Base-by-base conservation (phyloP, 1,140 invertebrate species). In the Ceratitis capitata region DNA sequence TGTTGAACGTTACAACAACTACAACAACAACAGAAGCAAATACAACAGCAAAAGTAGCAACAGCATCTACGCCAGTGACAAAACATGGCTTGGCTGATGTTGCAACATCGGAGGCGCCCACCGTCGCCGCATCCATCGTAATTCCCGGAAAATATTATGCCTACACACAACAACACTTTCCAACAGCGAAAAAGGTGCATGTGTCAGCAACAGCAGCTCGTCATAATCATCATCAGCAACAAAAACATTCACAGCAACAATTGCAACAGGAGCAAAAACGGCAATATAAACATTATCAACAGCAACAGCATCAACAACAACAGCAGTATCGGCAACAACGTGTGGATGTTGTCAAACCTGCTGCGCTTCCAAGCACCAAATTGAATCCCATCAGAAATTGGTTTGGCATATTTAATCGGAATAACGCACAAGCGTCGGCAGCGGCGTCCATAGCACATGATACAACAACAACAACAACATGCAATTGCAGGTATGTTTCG, bases 361-460 rank as follows among this genome's bases (percentile, higher is more conserved):
- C 89, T 88, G 88, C 88, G 85, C 19, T 78, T 45, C 69, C 69
- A 35, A 78, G 69, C 69, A 26, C 51, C 23, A 88, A 90, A 88
- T 88, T 91, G 86, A 91, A 91, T 91, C 90, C 90, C 86, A 91
- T 91, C 89, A 91, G 91, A 88, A 91, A 91, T 91, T 91, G 90
- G 90, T 90, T 91, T 87, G 89, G 89, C 26, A 82, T 56, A 84
- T 91, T 90, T 86, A 91, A 91, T 90, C 88, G 90, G 69, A 91
- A 91, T 87, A 89, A 91, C 88, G 88, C 89, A 87, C 89, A 47
- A 32, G 61, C 64, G 53, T 39, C 82, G 53, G 45, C 82, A 7
- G 58, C 82, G 35, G 58, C 82, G 5, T 45, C 88, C 82, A 84
- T 88, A 84, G 88, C 89, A 84, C 89, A 89, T 85, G 89, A 89